Base-by-base conservation (phyloP, 2,797 vertebrate genomes). In the Xiphorhynchus erythropygius region DNA sequence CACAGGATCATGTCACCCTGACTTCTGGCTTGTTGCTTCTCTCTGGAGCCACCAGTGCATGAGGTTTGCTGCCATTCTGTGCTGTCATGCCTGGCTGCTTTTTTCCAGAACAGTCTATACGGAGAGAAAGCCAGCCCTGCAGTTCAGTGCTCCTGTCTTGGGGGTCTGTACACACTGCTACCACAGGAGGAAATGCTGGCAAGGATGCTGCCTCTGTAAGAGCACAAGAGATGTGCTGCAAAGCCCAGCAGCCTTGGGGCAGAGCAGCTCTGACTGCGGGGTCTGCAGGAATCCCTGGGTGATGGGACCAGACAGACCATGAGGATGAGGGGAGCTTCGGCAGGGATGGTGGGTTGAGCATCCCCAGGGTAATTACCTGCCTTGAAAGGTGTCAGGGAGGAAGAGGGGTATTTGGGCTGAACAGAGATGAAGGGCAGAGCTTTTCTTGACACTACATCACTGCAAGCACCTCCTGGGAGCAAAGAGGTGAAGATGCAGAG, bases 251-350 rank as follows among this genome's bases (percentile, higher is more conserved):
- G 6, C 16, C 11, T 3, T 3, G 5, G 52, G 46, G 35, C 35
- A 30, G 49, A 39, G 81, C 1, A 1, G 53, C 56, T 88, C 32
- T 4, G 0, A 0, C 23, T 6, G 2, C 57, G 33, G 42, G 3
- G 7, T 64, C 42, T 28, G 30, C 60, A 9, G 28, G 8, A 13
- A 35, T 39, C 64, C n/a, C 39, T 18, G 55, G 8, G 25, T 59
- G 64, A 42, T 39, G 52, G 69, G 49, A 64, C 33, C 1, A 0
- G 28, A n/a, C 1, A 4, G 67, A 55, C 42, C 3, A 0, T 2
- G 2, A 64, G 15, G 30, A 65, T 35, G 60, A 80, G 39, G 9
- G 12, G 18, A 73, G 18, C 42, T 71, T 64, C 53, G 46, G 30
- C 18, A 44, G 27, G 18, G 42, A 53, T 27, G 8, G 73, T 5